A percentile compares a stretch with the other conserved stretches of the same genome.
Evolutionary conservation across 2,888 invertebrate species (phyloP).

Genomic region (Scrobipalpa costella): DNA sequence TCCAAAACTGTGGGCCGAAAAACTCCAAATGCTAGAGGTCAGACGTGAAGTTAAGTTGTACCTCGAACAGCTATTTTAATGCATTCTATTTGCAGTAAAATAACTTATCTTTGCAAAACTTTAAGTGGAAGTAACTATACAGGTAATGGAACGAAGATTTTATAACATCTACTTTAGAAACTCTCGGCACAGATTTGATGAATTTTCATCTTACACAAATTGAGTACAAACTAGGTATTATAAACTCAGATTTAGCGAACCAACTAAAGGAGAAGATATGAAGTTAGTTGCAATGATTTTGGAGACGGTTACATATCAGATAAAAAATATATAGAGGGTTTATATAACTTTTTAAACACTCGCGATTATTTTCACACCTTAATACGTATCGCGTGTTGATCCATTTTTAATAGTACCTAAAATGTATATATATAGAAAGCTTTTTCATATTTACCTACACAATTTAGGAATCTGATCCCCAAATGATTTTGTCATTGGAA

Average conservation of each 20-base stretch:
- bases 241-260: too few relatives aligned
- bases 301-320: background rate
- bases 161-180: background rate
- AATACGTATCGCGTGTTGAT: too few relatives aligned
- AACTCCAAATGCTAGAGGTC: constrained; percentile 61
- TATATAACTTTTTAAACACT: too few relatives aligned
- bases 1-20: constrained; percentile 59
- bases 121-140: background rate
- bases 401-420: too few relatives aligned
- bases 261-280: background rate
- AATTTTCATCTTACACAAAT: background rate
- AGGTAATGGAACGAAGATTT: background rate
- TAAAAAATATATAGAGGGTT: too few relatives aligned
- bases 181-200: background rate
- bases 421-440: too few relatives aligned
- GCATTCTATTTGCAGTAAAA: constrained; percentile 40
- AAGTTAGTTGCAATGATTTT: background rate
- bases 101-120: constrained; percentile 18
- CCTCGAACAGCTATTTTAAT: constrained; percentile 33
- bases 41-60: constrained; percentile 44
- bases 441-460: background rate
- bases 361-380: too few relatives aligned
- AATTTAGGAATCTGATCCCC: background rate
- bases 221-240: too few relatives aligned
- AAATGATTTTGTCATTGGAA: background rate